These are phyloP conservation scores for Parotia lawesii DNA, from an alignment of 2,113 vertebrate genomes.

Conservation along the genomic window DNA sequence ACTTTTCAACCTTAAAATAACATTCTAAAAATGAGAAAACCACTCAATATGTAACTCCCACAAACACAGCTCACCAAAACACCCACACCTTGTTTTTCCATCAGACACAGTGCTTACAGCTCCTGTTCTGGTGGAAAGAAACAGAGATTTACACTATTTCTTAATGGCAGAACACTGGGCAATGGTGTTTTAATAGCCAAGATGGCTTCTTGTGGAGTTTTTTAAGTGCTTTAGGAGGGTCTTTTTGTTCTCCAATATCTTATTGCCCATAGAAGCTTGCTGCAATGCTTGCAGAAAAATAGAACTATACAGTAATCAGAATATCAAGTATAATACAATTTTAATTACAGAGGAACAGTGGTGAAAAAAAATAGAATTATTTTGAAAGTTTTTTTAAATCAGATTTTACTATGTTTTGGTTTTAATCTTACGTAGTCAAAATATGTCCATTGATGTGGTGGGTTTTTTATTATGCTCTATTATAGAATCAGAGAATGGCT, in stretches of 20 bases:
- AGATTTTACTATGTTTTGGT: neutral
- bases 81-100: constrained; percentile 9
- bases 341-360: neutral
- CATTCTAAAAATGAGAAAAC: neutral
- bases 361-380: neutral
- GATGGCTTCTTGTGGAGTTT: neutral
- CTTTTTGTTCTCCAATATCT: neutral
- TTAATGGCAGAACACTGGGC: neutral
- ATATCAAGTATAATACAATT: neutral
- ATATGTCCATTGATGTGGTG: neutral
- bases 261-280: neutral
- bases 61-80: neutral
- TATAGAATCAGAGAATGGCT: neutral
- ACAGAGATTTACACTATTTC: neutral
- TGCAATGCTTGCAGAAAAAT: neutral
- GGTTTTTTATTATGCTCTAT: neutral
- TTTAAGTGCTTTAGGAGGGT: neutral
- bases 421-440: neutral
- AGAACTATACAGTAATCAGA: neutral
- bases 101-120: neutral
- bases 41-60: neutral
- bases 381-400: neutral
- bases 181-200: neutral
- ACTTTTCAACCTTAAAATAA: constrained; percentile 37
- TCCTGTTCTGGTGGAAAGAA: neutral